Percentiles rank a stretch among this genome's conserved stretches.
phyloP scores from a whole-genome alignment of 2,888 invertebrate genomes.

The Sesamia inferens region DNA sequence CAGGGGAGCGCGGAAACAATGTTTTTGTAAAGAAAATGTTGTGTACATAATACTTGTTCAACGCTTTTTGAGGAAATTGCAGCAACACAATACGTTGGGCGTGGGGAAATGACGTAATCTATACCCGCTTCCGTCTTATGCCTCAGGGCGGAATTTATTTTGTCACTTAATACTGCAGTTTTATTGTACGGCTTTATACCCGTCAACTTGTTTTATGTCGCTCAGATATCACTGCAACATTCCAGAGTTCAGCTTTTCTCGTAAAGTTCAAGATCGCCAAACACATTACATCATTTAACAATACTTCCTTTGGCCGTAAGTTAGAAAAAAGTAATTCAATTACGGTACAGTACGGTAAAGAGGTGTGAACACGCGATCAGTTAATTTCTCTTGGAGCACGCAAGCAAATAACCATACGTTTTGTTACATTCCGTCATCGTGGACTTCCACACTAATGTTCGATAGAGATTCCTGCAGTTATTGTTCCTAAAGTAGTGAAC shows the following conservation, averaged over 20 bases:
- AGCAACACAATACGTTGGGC: slow-evolving; percentile 57
- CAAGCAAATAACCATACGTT: slow-evolving; percentile 60
- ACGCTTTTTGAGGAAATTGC: slow-evolving; percentile 61
- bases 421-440: slow-evolving; percentile 14
- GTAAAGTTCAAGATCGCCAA: not conserved
- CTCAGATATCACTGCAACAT: not conserved
- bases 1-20: slow-evolving; percentile 62
- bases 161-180: slow-evolving; percentile 49
- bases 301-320: slow-evolving; percentile 38
- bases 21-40: slow-evolving; percentile 66
- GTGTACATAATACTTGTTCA: slow-evolving; percentile 60
- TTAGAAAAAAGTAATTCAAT: slow-evolving; percentile 70
- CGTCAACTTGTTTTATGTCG: slow-evolving; percentile 2
- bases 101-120: slow-evolving; percentile 62
- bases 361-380: slow-evolving; percentile 75
- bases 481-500: slow-evolving; percentile 26
- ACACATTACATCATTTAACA: slow-evolving; percentile 27
- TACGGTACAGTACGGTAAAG: slow-evolving; percentile 63
- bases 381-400: slow-evolving; percentile 60
- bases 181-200: slow-evolving; percentile 17
- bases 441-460: slow-evolving; percentile 15
- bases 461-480: slow-evolving; percentile 18
- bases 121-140: slow-evolving; percentile 53
- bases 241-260: not conserved
- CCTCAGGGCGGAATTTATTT: slow-evolving; percentile 37